Evolutionary conservation across 2,797 vertebrate genomes (phyloP), one percentile per base, ranked within the genome.

Genomic region (Ctenosaura bakeri): DNA sequence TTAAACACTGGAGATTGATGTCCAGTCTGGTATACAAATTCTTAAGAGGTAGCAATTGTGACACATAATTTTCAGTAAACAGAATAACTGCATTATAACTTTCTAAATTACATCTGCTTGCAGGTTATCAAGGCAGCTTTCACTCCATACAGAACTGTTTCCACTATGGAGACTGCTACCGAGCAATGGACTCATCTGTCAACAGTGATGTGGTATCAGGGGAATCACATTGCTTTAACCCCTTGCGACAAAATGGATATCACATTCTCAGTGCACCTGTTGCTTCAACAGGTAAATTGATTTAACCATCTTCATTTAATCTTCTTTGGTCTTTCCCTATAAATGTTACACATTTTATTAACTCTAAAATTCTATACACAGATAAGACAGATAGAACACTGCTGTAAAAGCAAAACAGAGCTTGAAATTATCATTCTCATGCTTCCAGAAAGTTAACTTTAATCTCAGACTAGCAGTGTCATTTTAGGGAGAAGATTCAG

Each of bases 41-140:
- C 18, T 87, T 89, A 85, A 88, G 89, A 66, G 26, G 9, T 42
- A 91, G 1, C 0, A 66, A 32, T 73, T 90, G 86, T 14, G 69
- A 92, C 91, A 90, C 84, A 50, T 79, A 26, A 71, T n/a, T 87
- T 89, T 59, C 83, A 93, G 77, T 56, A 92, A 82, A 0, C 9
- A 86, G 88, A 89, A 42, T 3, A 54, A 90, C 77, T 82, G 78
- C 54, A 76, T 86, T 90, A 94, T 86, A 95, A 92, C 1, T 90
- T 84, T 91, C 69, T 90, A 82, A 94, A 91, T 94, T 66, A 90
- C 94, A 83, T 94, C 90, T 93, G 84, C 94, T 95, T 93, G 71
- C 97, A 99, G 99, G 99, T 97, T 99, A 99, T 97, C 98, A 99
- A 96, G 99, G 98, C 96, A 99, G 98, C 95, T 99, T 99, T 96